A percentile compares a stretch with the other conserved stretches of the same genome.
Evolutionary conservation across 2,797 vertebrate genomes (phyloP).

Genomic region (Meriones psammophilus): DNA sequence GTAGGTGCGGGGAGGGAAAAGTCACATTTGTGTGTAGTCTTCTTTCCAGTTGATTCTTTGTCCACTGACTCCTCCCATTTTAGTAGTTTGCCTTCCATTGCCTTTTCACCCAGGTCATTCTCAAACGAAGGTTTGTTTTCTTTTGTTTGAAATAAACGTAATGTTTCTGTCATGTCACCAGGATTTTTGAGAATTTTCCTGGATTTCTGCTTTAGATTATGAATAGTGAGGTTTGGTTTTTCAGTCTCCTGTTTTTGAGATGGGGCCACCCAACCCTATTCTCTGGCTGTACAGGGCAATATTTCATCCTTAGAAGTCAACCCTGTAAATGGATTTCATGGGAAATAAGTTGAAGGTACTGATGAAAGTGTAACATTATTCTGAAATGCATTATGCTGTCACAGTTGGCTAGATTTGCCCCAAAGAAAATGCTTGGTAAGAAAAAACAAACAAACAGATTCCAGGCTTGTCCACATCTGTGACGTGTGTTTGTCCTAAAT

Average conservation of each 20-base stretch:
- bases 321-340: constrained; percentile 46
- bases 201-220: background rate
- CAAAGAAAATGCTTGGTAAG: background rate
- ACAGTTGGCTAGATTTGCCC: constrained; percentile 24
- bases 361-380: constrained; percentile 52
- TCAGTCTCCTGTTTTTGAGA: background rate
- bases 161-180: background rate
- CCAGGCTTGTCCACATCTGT: background rate
- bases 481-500: constrained; percentile 67
- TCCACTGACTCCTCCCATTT: background rate
- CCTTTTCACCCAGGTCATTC: background rate
- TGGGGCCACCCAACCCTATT: background rate
- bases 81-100: background rate
- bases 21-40: background rate
- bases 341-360: constrained; percentile 56
- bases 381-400: constrained; percentile 36
- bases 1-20: background rate
- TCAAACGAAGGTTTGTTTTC: background rate
- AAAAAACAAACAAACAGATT: background rate
- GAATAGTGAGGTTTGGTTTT: background rate
- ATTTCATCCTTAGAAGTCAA: constrained; percentile 69
- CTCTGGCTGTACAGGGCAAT: constrained; percentile 48
- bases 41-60: background rate
- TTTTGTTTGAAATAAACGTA: background rate
- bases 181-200: background rate